Percentiles rank a stretch among this genome's conserved stretches.
Conservation (phyloP, 1,140 invertebrate species). For the Bilobella aurantiaca region DNA sequence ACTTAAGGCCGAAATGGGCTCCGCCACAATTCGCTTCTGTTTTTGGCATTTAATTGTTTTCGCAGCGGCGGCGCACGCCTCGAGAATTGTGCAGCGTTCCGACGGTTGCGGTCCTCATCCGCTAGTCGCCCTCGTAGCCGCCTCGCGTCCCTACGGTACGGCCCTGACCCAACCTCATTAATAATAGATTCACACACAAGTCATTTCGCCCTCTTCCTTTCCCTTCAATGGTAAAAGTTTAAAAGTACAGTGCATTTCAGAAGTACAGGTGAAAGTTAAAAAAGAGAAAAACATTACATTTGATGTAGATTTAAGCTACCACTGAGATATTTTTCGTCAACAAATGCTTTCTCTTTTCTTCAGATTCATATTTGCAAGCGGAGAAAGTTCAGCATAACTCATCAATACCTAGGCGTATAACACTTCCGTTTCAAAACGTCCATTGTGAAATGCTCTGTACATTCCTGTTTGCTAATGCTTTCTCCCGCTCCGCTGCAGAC, state of each 20-base stretch:
- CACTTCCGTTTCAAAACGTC: background rate
- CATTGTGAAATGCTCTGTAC: too few relatives aligned
- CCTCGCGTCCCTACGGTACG: constrained; percentile 29
- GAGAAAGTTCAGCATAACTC: background rate
- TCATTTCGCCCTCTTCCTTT: too few relatives aligned
- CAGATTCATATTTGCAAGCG: background rate
- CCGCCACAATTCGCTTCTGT: too few relatives aligned
- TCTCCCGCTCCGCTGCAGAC: too few relatives aligned
- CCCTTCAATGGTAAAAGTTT: too few relatives aligned
- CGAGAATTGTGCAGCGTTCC: constrained; percentile 28
- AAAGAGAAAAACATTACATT: too few relatives aligned
- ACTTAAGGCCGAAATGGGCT: too few relatives aligned
- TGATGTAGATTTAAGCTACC: too few relatives aligned
- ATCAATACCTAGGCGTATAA: background rate
- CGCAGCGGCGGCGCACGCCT: background rate
- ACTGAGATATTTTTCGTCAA: background rate
- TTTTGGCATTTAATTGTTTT: constrained; percentile 3
- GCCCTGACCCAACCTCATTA: background rate
- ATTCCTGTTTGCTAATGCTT: too few relatives aligned
- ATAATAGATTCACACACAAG: background rate
- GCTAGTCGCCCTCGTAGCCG: constrained; percentile 32
- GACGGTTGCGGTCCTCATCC: constrained; percentile 34
- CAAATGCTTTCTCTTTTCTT: background rate
- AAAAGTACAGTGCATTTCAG: too few relatives aligned
- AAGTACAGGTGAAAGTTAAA: too few relatives aligned